A percentile compares a stretch with the other conserved stretches of the same genome.
Conservation (phyloP, 2,888 invertebrate genomes). For the Eupeodes luniger region DNA sequence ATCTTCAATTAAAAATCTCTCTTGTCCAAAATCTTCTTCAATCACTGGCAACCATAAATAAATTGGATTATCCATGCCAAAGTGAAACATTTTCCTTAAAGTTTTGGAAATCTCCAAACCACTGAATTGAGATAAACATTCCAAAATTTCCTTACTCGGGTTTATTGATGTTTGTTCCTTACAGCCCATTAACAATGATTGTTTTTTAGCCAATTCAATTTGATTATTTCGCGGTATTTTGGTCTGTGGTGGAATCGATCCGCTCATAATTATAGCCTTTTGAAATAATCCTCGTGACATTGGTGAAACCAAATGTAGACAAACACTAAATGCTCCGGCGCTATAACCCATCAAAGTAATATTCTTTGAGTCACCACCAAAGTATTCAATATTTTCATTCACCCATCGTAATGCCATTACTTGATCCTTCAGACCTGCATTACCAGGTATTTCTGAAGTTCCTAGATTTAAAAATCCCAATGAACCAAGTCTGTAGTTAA, state of each 20-base stretch:
- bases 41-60: conserved; percentile 85
- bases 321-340: conserved; percentile 79
- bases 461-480: conserved; percentile 85
- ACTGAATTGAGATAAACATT: conserved; percentile 83
- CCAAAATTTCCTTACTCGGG: conserved; percentile 82
- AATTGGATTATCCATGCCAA: conserved; percentile 79
- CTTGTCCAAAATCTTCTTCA: conserved; percentile 84
- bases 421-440: conserved; percentile 87
- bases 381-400: conserved; percentile 84
- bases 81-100: conserved; percentile 78
- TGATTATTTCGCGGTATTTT: conserved; percentile 83
- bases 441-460: conserved; percentile 85
- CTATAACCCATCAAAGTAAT: conserved; percentile 85
- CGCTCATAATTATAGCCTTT: conserved; percentile 85
- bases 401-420: conserved; percentile 85
- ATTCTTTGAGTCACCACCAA: conserved; percentile 85
- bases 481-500: conserved; percentile 87
- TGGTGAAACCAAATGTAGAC: conserved; percentile 82
- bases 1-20: conserved; percentile 85
- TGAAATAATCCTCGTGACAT: conserved; percentile 85
- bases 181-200: conserved; percentile 85
- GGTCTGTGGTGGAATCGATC: conserved; percentile 80
- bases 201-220: conserved; percentile 84
- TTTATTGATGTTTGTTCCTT: conserved; percentile 77
- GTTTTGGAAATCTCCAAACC: conserved; percentile 76